Base-by-base conservation (phyloP, 2,113 vertebrate genomes). In the Natator depressus region DNA sequence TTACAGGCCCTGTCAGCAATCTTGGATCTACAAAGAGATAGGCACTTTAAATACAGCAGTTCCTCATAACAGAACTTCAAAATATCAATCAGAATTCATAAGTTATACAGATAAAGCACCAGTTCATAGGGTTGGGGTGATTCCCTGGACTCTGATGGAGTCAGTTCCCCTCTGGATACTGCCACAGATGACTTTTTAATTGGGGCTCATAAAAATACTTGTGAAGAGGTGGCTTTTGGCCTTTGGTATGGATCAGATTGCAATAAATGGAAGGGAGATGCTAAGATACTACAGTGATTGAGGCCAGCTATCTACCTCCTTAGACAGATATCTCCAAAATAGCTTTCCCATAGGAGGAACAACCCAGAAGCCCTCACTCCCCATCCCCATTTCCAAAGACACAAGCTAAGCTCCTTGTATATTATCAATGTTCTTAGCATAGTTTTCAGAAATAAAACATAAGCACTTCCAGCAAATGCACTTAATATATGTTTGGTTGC, bases 401-500 rank as follows among this genome's bases (percentile, higher is more conserved):
- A n/a, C 42, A 53, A 72, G 42, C 78, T 78, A 85, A 97, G 51
- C 6, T 89, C 59, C n/a, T 25, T 24, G 42, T 49, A 16, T 17
- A 55, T 42, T 84, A 12, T 31, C 1, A 19, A 91, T 88, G 88
- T 89, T 75, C 83, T 80, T 82, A 62, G 25, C 50, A 27, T 76
- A 51, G 29, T 76, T 76, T 76, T 86, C 69, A 86, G 84, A 86
- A 53, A 42, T 42, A 46, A 76, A 54, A 38, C 14, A 2, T 79
- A 51, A 89, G 69, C 20, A 5, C 20, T 97, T 96, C 42, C 83
- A 91, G 49, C 49, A 49, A 49, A 49, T 49, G 49, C 49, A 49
- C 49, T 49, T 49, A 49, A 49, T 49, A 49, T 82, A 1, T 88
- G 81, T 53, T 94, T 0, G 2, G 92, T 81, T 97, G 87, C 85